Evolutionary conservation across 2,113 vertebrate species (phyloP).

Genomic region (Engraulis encrasicolus): DNA sequence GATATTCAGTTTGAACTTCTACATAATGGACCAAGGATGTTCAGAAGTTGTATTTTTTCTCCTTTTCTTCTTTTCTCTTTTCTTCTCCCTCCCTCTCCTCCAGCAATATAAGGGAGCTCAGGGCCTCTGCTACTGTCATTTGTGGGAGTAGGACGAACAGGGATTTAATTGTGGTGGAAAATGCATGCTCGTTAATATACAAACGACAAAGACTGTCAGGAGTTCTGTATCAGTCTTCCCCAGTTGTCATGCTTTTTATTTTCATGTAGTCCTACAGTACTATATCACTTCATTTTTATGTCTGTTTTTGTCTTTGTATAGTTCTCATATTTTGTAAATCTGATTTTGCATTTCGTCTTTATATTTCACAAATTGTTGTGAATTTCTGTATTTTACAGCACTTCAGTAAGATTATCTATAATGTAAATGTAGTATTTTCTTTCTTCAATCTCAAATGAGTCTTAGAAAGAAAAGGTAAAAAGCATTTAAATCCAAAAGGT

Average conservation of each 20-base stretch:
- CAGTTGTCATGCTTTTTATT: no score
- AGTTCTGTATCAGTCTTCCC: neutral
- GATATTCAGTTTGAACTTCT: slow-evolving; percentile 95
- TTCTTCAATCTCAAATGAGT: no score
- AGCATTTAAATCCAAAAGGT: no score
- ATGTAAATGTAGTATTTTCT: no score
- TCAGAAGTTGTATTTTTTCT: slow-evolving; percentile 84
- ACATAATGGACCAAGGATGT: slow-evolving; percentile 97
- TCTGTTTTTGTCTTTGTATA: neutral
- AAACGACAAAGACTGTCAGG: neutral
- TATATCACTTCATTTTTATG: neutral
- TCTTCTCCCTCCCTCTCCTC: slow-evolving; percentile 65
- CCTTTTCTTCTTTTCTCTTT: slow-evolving; percentile 67
- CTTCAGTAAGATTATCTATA: no score
- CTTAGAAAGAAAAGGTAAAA: no score
- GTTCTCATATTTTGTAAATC: neutral
- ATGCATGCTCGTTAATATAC: slow-evolving; percentile 14
- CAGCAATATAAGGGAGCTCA: slow-evolving; percentile 65
- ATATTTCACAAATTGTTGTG: neutral
- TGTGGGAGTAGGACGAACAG: slow-evolving; percentile 55
- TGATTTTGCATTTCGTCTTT: neutral
- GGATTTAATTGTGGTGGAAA: slow-evolving; percentile 66
- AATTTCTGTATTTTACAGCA: no score
- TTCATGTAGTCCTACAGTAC: no score
- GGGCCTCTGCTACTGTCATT: slow-evolving; percentile 59